Evolutionary conservation across 2,113 vertebrate genomes (phyloP).

Genomic region (Passer domesticus): DNA sequence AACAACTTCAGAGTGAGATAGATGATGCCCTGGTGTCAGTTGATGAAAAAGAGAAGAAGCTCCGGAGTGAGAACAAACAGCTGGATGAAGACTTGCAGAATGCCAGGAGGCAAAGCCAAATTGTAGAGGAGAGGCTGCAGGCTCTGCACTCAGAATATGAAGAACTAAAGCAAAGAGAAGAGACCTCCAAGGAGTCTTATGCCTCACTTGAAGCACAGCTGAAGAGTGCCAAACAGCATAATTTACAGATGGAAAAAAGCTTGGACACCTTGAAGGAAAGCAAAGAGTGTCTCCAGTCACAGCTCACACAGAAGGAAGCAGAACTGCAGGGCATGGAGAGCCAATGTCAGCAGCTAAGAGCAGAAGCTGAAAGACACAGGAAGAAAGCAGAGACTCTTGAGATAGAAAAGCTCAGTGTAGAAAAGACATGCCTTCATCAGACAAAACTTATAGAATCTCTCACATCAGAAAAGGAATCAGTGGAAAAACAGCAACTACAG

Average conservation of each 20-base stretch:
- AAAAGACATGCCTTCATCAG: slow-evolving; percentile 71
- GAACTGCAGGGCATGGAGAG: slow-evolving; percentile 68
- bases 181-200: slow-evolving; percentile 61
- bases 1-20: slow-evolving; percentile 72
- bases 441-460: slow-evolving; percentile 56
- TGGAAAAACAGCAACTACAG: slow-evolving; percentile 73
- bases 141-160: slow-evolving; percentile 72
- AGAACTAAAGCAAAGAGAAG: slow-evolving; percentile 76
- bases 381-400: slow-evolving; percentile 59
- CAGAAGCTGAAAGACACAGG: slow-evolving; percentile 62
- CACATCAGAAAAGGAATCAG: slow-evolving; percentile 60
- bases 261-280: slow-evolving; percentile 72
- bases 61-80: slow-evolving; percentile 73
- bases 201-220: slow-evolving; percentile 72
- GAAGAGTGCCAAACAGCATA: slow-evolving; percentile 74
- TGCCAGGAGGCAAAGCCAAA: slow-evolving; percentile 63
- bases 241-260: slow-evolving; percentile 74
- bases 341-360: slow-evolving; percentile 68
- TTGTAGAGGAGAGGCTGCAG: slow-evolving; percentile 70
- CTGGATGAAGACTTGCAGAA: slow-evolving; percentile 80
- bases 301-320: slow-evolving; percentile 71
- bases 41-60: slow-evolving; percentile 73
- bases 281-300: slow-evolving; percentile 72
- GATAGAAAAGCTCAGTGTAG: slow-evolving; percentile 68
- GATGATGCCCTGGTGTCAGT: slow-evolving; percentile 62